Percentiles rank a stretch among this genome's conserved stretches.
These are phyloP conservation scores for Drosophila vallismaia DNA, from an alignment of 2,888 invertebrate species.

Conservation along the genomic window DNA sequence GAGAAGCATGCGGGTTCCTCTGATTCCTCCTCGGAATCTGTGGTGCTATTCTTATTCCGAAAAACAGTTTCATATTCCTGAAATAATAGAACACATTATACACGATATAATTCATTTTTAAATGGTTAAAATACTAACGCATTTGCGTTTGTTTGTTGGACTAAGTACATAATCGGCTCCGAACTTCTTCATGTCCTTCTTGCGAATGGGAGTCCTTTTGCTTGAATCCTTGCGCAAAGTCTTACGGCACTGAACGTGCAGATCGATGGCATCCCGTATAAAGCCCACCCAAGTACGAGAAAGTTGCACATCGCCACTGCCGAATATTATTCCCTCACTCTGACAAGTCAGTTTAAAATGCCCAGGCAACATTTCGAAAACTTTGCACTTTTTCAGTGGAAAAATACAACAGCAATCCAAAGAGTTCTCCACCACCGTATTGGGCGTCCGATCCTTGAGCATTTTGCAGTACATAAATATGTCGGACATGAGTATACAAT, in stretches of 20 bases:
- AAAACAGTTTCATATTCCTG: slow-evolving; percentile 83
- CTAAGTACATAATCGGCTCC: slow-evolving; percentile 85
- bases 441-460: slow-evolving; percentile 84
- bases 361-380: slow-evolving; percentile 86
- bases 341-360: slow-evolving; percentile 87
- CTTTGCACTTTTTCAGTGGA: slow-evolving; percentile 88
- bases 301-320: slow-evolving; percentile 85
- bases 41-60: slow-evolving; percentile 78
- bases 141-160: slow-evolving; percentile 85
- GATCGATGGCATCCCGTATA: slow-evolving; percentile 85
- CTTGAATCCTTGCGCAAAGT: slow-evolving; percentile 88
- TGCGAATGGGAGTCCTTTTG: slow-evolving; percentile 86
- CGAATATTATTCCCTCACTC: slow-evolving; percentile 86
- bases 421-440: slow-evolving; percentile 86
- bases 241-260: slow-evolving; percentile 86
- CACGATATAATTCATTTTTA: background rate
- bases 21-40: slow-evolving; percentile 80
- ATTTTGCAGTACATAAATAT: slow-evolving; percentile 90
- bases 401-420: slow-evolving; percentile 88
- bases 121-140: slow-evolving; percentile 79
- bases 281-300: slow-evolving; percentile 86
- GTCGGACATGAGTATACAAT: slow-evolving; percentile 89
- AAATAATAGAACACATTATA: background rate
- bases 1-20: slow-evolving; percentile 69
- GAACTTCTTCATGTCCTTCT: slow-evolving; percentile 85